phyloP scores from a whole-genome alignment of 2,888 invertebrate genomes.

The Pemphredon lugubris region DNA sequence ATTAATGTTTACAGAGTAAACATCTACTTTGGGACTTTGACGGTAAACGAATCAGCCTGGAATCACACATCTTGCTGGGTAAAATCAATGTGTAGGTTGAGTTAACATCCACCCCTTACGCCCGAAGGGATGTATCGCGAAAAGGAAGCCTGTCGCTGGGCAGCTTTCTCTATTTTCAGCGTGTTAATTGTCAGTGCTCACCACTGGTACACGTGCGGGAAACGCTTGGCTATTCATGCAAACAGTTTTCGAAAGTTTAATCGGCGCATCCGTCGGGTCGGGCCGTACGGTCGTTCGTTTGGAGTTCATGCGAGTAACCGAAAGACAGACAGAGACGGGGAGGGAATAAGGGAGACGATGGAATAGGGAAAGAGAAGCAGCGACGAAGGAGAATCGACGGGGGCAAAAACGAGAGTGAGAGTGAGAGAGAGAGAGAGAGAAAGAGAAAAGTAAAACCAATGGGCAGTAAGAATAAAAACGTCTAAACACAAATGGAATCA shows the following conservation, averaged over 20 bases:
- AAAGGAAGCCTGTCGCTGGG: constrained; percentile 45
- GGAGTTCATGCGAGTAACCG: constrained; percentile 65
- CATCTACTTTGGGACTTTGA: no score
- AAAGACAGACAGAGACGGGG: constrained; percentile 43
- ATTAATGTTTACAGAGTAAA: no score
- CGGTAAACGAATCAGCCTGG: background rate
- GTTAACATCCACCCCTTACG: constrained; percentile 10
- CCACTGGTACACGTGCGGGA: constrained; percentile 66
- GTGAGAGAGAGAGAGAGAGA: constrained; percentile 25
- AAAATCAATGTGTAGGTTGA: background rate
- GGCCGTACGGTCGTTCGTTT: constrained; percentile 66
- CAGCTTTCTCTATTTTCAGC: constrained; percentile 64
- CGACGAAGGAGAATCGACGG: background rate
- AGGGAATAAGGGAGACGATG: constrained; percentile 20
- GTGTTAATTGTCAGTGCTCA: constrained; percentile 73
- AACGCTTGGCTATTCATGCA: constrained; percentile 77
- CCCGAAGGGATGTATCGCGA: constrained; percentile 11
- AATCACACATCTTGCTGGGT: constrained; percentile 9
- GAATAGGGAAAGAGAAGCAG: constrained; percentile 6
- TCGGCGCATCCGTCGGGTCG: constrained; percentile 75
- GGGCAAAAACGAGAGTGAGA: background rate
- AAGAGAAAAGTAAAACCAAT: constrained; percentile 28
- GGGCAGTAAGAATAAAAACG: constrained; percentile 24
- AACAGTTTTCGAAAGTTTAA: constrained; percentile 80
- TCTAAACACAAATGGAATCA: constrained; percentile 12